Conservation (phyloP, 2,888 invertebrate species). For the Syritta pipiens region DNA sequence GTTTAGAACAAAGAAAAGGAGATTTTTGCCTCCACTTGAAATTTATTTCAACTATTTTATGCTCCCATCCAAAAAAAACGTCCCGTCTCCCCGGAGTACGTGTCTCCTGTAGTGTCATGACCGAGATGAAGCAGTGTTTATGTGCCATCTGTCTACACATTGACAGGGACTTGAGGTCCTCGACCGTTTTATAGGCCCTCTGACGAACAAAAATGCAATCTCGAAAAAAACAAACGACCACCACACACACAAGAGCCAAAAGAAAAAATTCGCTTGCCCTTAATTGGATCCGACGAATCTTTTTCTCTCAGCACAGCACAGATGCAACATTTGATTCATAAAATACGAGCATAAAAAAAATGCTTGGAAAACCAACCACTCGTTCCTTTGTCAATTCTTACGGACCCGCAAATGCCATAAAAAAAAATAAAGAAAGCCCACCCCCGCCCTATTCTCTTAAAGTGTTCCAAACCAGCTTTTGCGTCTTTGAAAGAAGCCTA, state of each 20-base stretch:
- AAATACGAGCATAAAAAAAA: constrained; percentile 31
- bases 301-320: constrained; percentile 44
- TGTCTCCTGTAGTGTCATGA: too few species aligned
- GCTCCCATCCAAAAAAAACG: too few species aligned
- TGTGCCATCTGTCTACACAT: constrained; percentile 23
- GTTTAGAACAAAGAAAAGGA: too few species aligned
- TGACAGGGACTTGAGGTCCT: constrained; percentile 11
- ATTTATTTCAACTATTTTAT: too few species aligned
- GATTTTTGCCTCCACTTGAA: too few species aligned
- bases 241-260: constrained; percentile 16
- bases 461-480: constrained; percentile 52
- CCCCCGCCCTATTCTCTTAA: constrained; percentile 49
- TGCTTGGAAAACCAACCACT: constrained; percentile 12
- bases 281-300: constrained; percentile 58
- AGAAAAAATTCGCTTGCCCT: constrained; percentile 41
- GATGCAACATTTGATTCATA: constrained; percentile 62
- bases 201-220: constrained; percentile 34
- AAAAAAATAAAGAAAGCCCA: constrained; percentile 29
- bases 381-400: constrained; percentile 37
- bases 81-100: too few species aligned
- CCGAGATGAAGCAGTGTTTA: constrained; percentile 6
- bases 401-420: constrained; percentile 36
- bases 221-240: constrained; percentile 7
- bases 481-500: constrained; percentile 44
- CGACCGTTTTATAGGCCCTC: constrained; percentile 30